phyloP scores from a whole-genome alignment of 2,113 vertebrate genomes.

The Austrofundulus limnaeus region DNA sequence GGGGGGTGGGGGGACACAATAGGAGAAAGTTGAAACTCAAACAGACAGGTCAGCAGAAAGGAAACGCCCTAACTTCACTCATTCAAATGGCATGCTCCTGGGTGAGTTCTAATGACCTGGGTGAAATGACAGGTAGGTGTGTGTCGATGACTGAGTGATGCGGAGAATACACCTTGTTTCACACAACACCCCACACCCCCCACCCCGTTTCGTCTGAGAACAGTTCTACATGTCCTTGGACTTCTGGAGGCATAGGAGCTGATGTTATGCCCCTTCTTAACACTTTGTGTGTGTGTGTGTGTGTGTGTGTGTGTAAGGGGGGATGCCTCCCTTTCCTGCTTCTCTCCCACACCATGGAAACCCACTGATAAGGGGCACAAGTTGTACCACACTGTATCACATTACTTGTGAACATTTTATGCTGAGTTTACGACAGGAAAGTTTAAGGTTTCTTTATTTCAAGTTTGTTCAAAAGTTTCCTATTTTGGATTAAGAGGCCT shows the following conservation, averaged over 20 bases:
- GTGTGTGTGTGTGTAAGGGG: not conserved
- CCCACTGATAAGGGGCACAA: slow-evolving; percentile 23
- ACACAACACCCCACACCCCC: slow-evolving; percentile 15
- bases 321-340: slow-evolving; percentile 55
- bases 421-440: too few relatives aligned
- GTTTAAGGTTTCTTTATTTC: too few relatives aligned
- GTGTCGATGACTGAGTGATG: slow-evolving; percentile 27
- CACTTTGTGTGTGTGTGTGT: not conserved
- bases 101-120: slow-evolving; percentile 64
- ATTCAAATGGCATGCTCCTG: slow-evolving; percentile 56
- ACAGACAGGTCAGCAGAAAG: slow-evolving; percentile 65
- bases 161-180: slow-evolving; percentile 13
- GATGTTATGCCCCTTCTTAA: slow-evolving; percentile 45
- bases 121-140: slow-evolving; percentile 54
- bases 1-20: slow-evolving; percentile 30
- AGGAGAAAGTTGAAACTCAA: slow-evolving; percentile 46
- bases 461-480: too few relatives aligned
- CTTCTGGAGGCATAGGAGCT: slow-evolving; percentile 29
- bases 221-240: slow-evolving; percentile 55
- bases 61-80: slow-evolving; percentile 52
- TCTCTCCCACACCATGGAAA: slow-evolving; percentile 50
- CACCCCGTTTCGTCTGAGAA: slow-evolving; percentile 30
- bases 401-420: too few relatives aligned
- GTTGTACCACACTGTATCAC: too few relatives aligned
- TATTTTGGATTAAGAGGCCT: too few relatives aligned